Evolutionary conservation across 35 echinoderm and acorn worm species (phyloP).

Genomic region (Ophioderma brevispina): DNA sequence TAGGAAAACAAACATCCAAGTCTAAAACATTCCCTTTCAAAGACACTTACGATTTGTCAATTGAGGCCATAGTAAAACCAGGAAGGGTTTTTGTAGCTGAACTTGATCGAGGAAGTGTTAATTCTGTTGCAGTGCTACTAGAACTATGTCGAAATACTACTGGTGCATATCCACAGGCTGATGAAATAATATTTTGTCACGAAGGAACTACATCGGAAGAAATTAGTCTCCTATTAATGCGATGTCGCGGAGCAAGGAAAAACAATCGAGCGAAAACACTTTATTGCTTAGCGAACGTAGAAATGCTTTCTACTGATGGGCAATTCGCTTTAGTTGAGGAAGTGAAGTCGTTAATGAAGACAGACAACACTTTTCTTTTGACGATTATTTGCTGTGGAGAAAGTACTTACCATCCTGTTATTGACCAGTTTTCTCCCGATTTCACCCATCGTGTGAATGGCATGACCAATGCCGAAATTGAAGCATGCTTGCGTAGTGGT

Average conservation of each 20-base stretch:
- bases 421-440: constrained; percentile 19
- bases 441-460: constrained; percentile 13
- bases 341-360: not conserved
- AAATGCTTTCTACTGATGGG: constrained; percentile 1
- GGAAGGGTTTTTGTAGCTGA: constrained; percentile 47
- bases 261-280: not conserved
- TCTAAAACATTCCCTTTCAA: not conserved
- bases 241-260: not conserved
- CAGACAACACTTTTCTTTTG: not conserved
- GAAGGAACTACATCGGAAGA: constrained; percentile 23
- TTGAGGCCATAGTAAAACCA: not conserved
- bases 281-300: constrained; percentile 4
- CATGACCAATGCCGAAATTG: not conserved
- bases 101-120: not conserved
- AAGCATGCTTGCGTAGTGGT: not conserved
- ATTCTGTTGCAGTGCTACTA: constrained; percentile 12
- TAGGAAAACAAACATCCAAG: not conserved
- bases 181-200: constrained; percentile 28
- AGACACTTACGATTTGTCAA: not conserved
- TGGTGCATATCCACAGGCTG: constrained; percentile 7
- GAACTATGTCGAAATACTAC: not conserved
- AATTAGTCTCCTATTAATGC: not conserved
- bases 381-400: constrained; percentile 23
- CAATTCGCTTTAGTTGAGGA: constrained; percentile 19
- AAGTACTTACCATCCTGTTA: not conserved